phyloP scores from a whole-genome alignment of 2,888 invertebrate genomes.

The Pinctada fucata region DNA sequence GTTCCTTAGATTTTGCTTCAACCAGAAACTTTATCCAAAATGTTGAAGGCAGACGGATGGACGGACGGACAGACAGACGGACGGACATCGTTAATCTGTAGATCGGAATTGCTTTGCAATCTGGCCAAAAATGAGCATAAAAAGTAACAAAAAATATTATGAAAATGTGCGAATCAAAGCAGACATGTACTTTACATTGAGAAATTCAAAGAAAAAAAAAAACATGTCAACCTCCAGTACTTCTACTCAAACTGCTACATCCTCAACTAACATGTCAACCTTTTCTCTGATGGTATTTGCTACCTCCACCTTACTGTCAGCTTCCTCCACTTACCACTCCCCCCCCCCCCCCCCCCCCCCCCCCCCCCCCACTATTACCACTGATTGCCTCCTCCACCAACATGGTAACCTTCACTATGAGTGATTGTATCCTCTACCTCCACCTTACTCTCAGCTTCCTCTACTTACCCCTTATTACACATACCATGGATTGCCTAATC shows the following conservation, averaged over 20 bases:
- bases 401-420: conserved; percentile 20
- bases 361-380: neutral
- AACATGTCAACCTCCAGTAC: too few species aligned
- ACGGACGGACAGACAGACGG: too few species aligned
- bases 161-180: neutral
- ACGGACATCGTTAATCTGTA: too few species aligned
- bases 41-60: too few species aligned
- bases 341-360: conserved; percentile 10
- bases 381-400: conserved; percentile 28
- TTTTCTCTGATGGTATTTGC: conserved; percentile 13
- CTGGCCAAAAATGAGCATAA: too few species aligned
- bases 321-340: conserved; percentile 34
- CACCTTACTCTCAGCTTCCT: conserved; percentile 36
- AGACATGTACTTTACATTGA: neutral
- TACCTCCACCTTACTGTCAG: conserved; percentile 22
- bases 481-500: conserved; percentile 42
- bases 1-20: too few species aligned
- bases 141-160: neutral
- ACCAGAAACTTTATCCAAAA: too few species aligned
- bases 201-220: too few species aligned
- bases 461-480: neutral
- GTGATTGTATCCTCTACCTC: conserved; percentile 16
- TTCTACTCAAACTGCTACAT: neutral
- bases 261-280: conserved; percentile 37
- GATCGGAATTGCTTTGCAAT: too few species aligned